Evolutionary conservation across 2,888 invertebrate genomes (phyloP).

Genomic region (Meiosimyza decipiens): DNA sequence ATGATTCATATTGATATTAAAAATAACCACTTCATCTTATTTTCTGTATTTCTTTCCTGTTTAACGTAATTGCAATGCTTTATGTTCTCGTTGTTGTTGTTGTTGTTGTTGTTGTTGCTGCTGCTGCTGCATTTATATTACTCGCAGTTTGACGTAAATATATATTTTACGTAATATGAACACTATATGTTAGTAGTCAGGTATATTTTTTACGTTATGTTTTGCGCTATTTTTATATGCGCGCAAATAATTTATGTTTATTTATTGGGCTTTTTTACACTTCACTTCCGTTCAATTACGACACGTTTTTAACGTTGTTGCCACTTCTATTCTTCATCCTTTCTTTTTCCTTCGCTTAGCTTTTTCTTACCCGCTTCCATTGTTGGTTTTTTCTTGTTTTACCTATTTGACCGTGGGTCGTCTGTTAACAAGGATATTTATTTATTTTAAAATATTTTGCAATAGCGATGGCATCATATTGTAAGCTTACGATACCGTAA

Average conservation of each 20-base stretch:
- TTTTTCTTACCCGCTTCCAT: background rate
- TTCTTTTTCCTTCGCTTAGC: background rate
- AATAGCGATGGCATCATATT: no score
- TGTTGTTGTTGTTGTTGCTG: background rate
- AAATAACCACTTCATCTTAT: no score
- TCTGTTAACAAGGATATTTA: constrained; percentile 31
- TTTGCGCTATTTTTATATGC: background rate
- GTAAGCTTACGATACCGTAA: no score
- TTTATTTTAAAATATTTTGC: no score
- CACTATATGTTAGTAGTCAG: background rate
- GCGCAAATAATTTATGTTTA: constrained; percentile 27
- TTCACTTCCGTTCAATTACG: constrained; percentile 33
- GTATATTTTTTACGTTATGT: constrained; percentile 3
- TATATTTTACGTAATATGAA: constrained; percentile 6
- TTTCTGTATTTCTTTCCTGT: no score
- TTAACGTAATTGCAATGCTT: no score
- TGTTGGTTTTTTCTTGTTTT: constrained; percentile 10
- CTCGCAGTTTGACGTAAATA: constrained; percentile 15
- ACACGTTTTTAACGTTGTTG: constrained; percentile 2
- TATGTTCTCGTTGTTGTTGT: background rate
- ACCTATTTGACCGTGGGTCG: constrained; percentile 20
- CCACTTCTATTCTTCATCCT: no score
- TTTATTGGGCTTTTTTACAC: constrained; percentile 28
- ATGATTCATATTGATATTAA: no score
- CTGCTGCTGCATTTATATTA: background rate